Evolutionary conservation across 2,888 invertebrate genomes (phyloP).

Genomic region (Synergus umbraculus): DNA sequence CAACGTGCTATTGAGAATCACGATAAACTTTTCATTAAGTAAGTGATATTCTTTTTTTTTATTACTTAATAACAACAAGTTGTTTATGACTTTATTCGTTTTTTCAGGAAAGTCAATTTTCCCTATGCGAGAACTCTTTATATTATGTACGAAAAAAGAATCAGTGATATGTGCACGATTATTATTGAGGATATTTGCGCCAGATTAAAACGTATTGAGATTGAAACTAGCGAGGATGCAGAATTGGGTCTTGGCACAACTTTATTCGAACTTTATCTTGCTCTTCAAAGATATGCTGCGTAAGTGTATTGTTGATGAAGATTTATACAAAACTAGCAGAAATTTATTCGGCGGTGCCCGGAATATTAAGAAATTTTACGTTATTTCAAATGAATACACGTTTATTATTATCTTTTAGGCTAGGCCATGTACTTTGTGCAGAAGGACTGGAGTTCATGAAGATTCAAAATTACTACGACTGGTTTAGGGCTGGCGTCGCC

Average conservation of each 20-base stretch:
- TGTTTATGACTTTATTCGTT: not conserved
- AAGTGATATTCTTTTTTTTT: conserved; percentile 73
- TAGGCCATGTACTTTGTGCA: conserved; percentile 85
- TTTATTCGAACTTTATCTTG: conserved; percentile 94
- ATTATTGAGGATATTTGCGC: conserved; percentile 86
- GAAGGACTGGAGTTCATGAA: conserved; percentile 83
- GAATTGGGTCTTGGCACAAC: conserved; percentile 91
- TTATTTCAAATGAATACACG: not conserved
- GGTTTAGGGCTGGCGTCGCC: conserved; percentile 95
- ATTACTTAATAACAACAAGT: too few species aligned
- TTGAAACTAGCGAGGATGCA: conserved; percentile 78
- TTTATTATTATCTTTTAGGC: conserved; percentile 71
- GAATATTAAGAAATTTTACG: not conserved
- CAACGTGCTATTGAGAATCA: conserved; percentile 89
- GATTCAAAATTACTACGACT: conserved; percentile 87
- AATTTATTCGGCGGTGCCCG: not conserved
- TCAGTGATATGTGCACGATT: conserved; percentile 85
- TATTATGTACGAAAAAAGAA: conserved; percentile 85
- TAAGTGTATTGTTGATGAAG: conserved; percentile 76
- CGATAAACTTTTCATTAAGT: conserved; percentile 91
- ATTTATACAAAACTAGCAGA: not conserved
- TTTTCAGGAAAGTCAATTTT: conserved; percentile 84
- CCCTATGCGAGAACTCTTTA: conserved; percentile 87
- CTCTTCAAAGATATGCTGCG: conserved; percentile 91
- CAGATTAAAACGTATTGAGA: conserved; percentile 82